Percentiles rank a stretch among this genome's conserved stretches.
Conservation (phyloP, 2,797 vertebrate species). For the Antrozous pallidus region DNA sequence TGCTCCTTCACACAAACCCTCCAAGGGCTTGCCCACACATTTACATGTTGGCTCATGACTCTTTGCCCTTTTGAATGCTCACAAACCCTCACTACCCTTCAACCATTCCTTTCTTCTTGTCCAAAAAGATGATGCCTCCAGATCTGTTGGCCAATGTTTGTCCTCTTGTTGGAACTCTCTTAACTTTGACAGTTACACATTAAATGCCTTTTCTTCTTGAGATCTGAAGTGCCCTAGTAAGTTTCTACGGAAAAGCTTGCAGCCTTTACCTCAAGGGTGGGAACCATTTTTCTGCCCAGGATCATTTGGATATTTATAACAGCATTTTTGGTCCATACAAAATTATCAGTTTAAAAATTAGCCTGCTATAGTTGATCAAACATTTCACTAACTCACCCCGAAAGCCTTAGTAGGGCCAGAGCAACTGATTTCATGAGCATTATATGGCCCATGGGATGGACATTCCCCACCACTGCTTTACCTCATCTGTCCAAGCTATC, state of each 20-base stretch:
- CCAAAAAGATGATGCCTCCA: not conserved
- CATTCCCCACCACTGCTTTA: not conserved
- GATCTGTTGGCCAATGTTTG: not conserved
- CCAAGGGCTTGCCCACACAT: not conserved
- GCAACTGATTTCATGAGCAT: too few species aligned
- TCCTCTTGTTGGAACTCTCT: not conserved
- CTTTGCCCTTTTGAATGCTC: not conserved
- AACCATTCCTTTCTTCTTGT: not conserved
- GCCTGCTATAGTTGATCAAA: too few species aligned
- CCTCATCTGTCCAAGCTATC: not conserved
- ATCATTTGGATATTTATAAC: too few species aligned
- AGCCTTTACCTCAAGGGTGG: not conserved
- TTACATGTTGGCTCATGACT: not conserved
- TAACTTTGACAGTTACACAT: not conserved
- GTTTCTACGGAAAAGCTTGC: not conserved
- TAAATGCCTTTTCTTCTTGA: not conserved
- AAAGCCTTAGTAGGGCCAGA: too few species aligned
- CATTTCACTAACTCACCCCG: too few species aligned
- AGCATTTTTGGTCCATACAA: too few species aligned
- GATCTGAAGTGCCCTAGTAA: not conserved
- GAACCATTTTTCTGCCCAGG: too few species aligned
- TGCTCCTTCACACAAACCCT: not conserved
- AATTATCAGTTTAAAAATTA: too few species aligned
- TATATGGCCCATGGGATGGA: too few species aligned
- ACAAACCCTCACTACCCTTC: not conserved